Evolutionary conservation across 1,140 invertebrate genomes (phyloP).

Genomic region (Rhopalosiphum maidis): DNA sequence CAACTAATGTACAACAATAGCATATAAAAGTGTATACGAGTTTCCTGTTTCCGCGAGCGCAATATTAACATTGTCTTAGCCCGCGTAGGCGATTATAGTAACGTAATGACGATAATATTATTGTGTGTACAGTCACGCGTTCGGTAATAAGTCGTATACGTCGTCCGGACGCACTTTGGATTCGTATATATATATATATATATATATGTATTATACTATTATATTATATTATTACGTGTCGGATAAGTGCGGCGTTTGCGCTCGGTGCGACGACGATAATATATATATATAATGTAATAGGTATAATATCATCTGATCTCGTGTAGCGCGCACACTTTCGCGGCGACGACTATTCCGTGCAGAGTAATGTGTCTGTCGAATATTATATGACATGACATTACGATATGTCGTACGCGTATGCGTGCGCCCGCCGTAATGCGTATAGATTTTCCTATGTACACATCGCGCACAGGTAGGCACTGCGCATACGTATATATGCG

Average conservation of each 20-base stretch:
- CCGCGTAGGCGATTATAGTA: background rate
- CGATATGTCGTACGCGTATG: background rate
- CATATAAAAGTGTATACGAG: background rate
- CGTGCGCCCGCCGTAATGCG: background rate
- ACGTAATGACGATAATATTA: background rate
- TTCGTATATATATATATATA: background rate
- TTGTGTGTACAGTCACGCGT: background rate
- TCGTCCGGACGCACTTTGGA: background rate
- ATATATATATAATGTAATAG: background rate
- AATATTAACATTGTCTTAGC: background rate
- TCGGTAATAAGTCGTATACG: background rate
- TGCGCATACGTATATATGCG: background rate
- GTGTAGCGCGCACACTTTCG: background rate
- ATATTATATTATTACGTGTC: background rate
- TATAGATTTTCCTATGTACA: slow-evolving; percentile 23
- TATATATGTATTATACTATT: background rate
- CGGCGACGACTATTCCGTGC: background rate
- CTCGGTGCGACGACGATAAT: background rate
- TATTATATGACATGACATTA: too few species aligned
- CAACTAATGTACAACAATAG: background rate
- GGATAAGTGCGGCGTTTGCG: background rate
- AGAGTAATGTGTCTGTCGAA: too few species aligned
- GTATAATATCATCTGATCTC: background rate
- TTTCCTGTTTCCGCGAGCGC: background rate
- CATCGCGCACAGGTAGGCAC: too few species aligned